Conservation (phyloP, 2,797 vertebrate genomes). For the Psittacula derbiana region DNA sequence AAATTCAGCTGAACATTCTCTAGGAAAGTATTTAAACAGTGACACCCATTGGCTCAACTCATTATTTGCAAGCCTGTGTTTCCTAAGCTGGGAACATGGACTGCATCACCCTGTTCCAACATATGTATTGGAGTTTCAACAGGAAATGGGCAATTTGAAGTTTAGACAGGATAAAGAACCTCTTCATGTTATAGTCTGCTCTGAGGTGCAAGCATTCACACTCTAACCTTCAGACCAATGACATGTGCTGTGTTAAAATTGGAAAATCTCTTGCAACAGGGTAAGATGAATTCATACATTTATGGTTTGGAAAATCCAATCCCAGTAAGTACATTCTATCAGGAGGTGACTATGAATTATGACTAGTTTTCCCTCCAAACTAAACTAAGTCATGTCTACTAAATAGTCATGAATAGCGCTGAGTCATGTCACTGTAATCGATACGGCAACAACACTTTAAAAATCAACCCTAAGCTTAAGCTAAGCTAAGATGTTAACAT, state of each 20-base stretch:
- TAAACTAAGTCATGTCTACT: neutral
- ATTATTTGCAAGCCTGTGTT: neutral
- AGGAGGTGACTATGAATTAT: neutral
- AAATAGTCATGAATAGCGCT: neutral
- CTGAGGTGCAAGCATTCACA: neutral
- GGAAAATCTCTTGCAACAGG: neutral
- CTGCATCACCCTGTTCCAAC: neutral
- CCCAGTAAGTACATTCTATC: neutral
- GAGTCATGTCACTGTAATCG: neutral
- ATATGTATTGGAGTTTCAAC: neutral
- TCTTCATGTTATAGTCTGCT: neutral
- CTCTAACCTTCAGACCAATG: neutral
- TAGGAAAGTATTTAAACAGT: neutral
- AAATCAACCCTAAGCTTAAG: neutral
- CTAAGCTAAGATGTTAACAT: neutral
- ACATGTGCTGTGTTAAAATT: neutral
- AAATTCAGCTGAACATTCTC: neutral
- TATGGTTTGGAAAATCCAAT: neutral
- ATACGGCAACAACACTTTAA: neutral
- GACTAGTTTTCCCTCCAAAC: neutral
- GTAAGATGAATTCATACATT: neutral
- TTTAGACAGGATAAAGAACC: neutral
- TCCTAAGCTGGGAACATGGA: neutral
- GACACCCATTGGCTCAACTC: constrained; percentile 44
- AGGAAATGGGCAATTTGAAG: neutral